These are phyloP conservation scores for Excalfactoria chinensis DNA, from an alignment of 2,113 vertebrate species.

Conservation along the genomic window DNA sequence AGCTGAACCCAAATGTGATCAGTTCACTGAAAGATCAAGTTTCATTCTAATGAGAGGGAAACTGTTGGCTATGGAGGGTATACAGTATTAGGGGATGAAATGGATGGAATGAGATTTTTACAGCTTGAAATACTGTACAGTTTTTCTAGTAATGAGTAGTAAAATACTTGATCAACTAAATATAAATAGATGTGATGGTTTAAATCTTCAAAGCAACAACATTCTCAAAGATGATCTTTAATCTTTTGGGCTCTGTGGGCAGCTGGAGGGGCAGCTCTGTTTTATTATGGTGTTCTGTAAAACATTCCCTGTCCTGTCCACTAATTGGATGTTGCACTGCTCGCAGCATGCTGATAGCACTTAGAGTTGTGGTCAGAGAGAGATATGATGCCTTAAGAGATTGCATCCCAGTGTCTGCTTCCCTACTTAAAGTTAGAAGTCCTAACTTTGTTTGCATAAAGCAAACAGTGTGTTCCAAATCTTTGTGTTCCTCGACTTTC, in stretches of 20 bases:
- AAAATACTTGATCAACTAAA: not conserved
- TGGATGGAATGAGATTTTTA: not conserved
- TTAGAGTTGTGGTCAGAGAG: not conserved
- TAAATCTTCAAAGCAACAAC: not conserved
- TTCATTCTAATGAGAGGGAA: not conserved
- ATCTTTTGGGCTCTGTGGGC: not conserved
- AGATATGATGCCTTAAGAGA: not conserved
- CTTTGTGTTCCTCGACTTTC: not conserved
- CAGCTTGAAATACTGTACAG: not conserved
- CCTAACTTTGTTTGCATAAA: too few relatives aligned
- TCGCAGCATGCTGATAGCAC: not conserved
- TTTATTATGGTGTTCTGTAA: not conserved
- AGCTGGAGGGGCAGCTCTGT: not conserved
- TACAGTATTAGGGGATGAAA: rapidly evolving
- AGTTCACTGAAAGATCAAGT: not conserved
- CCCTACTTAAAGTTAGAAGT: not conserved
- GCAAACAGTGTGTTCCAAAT: not conserved
- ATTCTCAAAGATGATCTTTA: not conserved
- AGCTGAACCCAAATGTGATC: not conserved
- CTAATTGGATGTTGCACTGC: not conserved
- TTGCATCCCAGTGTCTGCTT: not conserved
- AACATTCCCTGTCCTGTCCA: not conserved
- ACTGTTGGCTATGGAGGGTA: not conserved
- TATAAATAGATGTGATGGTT: not conserved
- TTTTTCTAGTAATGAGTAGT: not conserved